phyloP scores from a whole-genome alignment of 2,113 vertebrate species.

The Hepsetus odoe region DNA sequence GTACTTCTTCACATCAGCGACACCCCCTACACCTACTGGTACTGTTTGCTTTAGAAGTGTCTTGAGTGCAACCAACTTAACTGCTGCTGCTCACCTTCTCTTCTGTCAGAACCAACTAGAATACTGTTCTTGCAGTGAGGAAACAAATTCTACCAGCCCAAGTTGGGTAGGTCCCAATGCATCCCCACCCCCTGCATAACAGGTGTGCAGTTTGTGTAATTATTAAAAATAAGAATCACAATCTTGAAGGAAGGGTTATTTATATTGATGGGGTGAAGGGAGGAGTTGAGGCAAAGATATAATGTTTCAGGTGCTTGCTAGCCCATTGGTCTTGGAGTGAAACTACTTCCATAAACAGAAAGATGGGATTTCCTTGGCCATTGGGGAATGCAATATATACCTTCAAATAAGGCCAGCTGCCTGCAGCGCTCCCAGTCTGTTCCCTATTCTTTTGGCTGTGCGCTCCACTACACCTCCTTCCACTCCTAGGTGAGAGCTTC shows the following conservation, averaged over 20 bases:
- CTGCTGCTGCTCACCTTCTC: conserved; percentile 2
- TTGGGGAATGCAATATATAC: conserved; percentile 87
- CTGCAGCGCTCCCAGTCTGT: conserved; percentile 57
- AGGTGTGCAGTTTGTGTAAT: conserved; percentile 32
- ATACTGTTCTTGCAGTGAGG: background rate
- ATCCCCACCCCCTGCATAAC: background rate
- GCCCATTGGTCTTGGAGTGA: conserved; percentile 86
- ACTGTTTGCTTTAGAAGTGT: background rate
- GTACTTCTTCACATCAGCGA: background rate
- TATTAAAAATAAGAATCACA: conserved; percentile 52
- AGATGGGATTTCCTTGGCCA: conserved; percentile 75
- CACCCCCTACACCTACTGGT: background rate
- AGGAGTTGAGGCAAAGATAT: conserved; percentile 62
- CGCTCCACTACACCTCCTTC: conserved; percentile 56
- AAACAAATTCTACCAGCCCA: background rate
- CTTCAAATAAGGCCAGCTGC: conserved; percentile 70
- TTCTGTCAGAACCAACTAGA: background rate
- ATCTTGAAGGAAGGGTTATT: conserved; percentile 67
- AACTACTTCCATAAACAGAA: conserved; percentile 90
- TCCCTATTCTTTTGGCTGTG: conserved; percentile 60
- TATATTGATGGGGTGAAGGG: conserved; percentile 66
- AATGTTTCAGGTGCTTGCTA: conserved; percentile 69
- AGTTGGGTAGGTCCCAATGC: background rate
- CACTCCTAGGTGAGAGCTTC: conserved; percentile 58
- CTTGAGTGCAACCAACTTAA: background rate